Base-by-base conservation (phyloP, 1,140 invertebrate species). In the Nomia melanderi region DNA sequence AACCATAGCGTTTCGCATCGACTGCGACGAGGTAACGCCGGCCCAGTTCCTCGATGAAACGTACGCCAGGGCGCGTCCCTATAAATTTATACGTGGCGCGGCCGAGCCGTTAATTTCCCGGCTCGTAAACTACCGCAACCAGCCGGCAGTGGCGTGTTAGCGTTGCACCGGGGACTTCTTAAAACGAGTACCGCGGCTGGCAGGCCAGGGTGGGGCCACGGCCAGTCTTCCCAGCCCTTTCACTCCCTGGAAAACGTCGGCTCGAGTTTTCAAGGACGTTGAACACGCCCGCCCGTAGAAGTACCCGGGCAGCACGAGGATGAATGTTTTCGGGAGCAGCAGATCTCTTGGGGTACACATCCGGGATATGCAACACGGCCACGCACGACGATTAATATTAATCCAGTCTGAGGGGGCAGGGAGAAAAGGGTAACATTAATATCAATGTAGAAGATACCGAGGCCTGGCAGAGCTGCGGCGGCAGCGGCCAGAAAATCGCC, bases 301-400 rank as follows among this genome's bases (percentile, higher is more conserved):
- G 63, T n/a, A n/a, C n/a, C n/a, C n/a, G 73, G 63, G 33, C 69
- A 39, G 44, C 57, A 56, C 7, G 20, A 77, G 77, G 82, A 85
- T 78, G 74, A 76, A 85, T 85, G 82, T 85, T 79, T 84, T 70
- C 57, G 50, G 56, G 79, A 74, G 69, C 25, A 73, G 69, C 66
- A 84, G 73, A 71, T 71, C 74, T 81, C 71, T 66, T 65, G 44
- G 81, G 63, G 47, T 66, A 66, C 66, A 5, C 66, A 4, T 27
- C 33, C 54, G 67, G 71, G 39, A 39, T 59, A 70, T 36, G 78
- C 65, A 80, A 83, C 73, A 74, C 31, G 59, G 66, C 65, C 74
- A 83, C 79, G 75, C 60, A 81, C 83, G 74, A 71, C 83, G 82
- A 85, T 85, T 85, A 85, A 85, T 85, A 85, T 85, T 85, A 85